Evolutionary conservation across 2,888 invertebrate species (phyloP).

Genomic region (Eumacrocentrus americanus): DNA sequence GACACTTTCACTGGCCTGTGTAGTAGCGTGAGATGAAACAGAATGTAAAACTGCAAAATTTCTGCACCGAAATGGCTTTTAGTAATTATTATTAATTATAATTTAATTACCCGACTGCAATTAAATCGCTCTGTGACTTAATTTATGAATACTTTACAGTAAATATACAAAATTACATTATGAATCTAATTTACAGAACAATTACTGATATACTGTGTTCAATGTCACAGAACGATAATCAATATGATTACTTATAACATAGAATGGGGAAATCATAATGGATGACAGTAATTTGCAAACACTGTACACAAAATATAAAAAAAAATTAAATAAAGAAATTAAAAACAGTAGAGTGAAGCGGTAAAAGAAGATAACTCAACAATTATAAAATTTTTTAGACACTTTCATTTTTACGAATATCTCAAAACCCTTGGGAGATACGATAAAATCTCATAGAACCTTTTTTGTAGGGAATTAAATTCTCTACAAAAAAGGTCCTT

Average conservation of each 20-base stretch:
- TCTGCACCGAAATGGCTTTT: constrained; percentile 14
- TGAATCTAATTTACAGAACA: background rate
- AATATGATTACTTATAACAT: too few relatives aligned
- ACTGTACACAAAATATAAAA: constrained; percentile 36
- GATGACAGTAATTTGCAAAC: too few relatives aligned
- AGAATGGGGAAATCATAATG: too few relatives aligned
- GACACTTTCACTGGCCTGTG: constrained; percentile 52
- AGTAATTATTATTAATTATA: constrained; percentile 12
- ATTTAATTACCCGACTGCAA: background rate
- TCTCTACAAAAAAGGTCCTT: too few relatives aligned
- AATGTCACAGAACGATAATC: background rate
- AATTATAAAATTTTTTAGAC: too few relatives aligned
- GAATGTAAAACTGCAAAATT: background rate
- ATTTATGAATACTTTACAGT: background rate
- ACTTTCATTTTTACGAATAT: too few relatives aligned
- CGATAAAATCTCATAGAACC: too few relatives aligned
- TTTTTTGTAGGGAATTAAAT: too few relatives aligned
- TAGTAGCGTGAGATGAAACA: constrained; percentile 43
- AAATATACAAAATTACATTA: background rate
- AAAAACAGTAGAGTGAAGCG: background rate
- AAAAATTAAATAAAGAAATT: constrained; percentile 38
- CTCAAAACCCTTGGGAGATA: too few relatives aligned
- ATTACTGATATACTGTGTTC: constrained; percentile 9
- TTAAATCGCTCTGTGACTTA: background rate
- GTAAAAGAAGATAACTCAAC: constrained; percentile 23